These are phyloP conservation scores for Caenorhabditis panamensis DNA, from an alignment of 2,888 invertebrate species.

Conservation along the genomic window DNA sequence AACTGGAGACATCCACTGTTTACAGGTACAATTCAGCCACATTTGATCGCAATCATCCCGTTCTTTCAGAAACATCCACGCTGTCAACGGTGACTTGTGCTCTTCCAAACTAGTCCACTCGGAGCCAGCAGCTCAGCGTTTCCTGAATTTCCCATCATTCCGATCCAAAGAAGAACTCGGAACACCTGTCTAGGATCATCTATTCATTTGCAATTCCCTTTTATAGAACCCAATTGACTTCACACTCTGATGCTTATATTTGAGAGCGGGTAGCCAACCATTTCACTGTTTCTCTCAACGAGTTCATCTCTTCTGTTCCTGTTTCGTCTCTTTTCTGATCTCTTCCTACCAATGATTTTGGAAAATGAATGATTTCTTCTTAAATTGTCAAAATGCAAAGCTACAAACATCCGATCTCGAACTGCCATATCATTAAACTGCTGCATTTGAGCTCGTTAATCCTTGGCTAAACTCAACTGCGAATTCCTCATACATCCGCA, in stretches of 20 bases:
- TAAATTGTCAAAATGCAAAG: background rate
- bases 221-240: slow-evolving; percentile 16
- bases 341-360: slow-evolving; percentile 3
- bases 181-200: slow-evolving; percentile 33
- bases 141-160: slow-evolving; percentile 47
- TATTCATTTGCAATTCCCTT: background rate
- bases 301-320: slow-evolving; percentile 30
- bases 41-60: too few relatives aligned
- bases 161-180: slow-evolving; percentile 44
- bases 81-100: slow-evolving; percentile 45
- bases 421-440: too few relatives aligned
- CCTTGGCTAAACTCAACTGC: too few relatives aligned
- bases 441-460: too few relatives aligned
- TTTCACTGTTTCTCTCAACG: slow-evolving; percentile 54
- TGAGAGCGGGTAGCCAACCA: slow-evolving; percentile 34
- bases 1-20: slow-evolving; percentile 52
- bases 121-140: slow-evolving; percentile 26
- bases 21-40: slow-evolving; percentile 37
- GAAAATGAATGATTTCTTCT: slow-evolving; percentile 12
- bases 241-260: slow-evolving; percentile 15
- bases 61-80: slow-evolving; percentile 52
- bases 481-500: background rate
- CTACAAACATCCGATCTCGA: too few relatives aligned
- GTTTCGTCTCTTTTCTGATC: slow-evolving; percentile 21
- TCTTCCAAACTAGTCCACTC: slow-evolving; percentile 39